A percentile compares a stretch with the other conserved stretches of the same genome.
phyloP scores from a whole-genome alignment of 2,797 vertebrate genomes.

The Gambelia wislizenii region DNA sequence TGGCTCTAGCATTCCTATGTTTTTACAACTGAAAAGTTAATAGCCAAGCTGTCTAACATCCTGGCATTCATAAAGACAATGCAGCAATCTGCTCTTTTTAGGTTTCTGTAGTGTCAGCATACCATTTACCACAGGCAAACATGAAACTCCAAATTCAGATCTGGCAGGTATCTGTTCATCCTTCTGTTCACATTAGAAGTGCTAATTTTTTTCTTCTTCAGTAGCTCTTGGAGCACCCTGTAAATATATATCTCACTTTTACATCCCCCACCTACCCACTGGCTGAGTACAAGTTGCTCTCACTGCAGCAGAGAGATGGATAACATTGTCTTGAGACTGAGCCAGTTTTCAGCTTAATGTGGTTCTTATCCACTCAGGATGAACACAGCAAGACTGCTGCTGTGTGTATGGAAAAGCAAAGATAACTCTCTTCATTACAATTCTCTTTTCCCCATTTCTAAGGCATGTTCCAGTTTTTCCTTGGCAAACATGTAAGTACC shows the following conservation, averaged over 20 bases:
- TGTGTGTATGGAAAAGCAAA: not conserved
- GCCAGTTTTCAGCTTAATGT: conserved; percentile 7
- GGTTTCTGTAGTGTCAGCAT: conserved; percentile 26
- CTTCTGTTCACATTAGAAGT: conserved; percentile 15
- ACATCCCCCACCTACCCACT: not conserved
- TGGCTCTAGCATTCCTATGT: not conserved
- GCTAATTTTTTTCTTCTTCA: not conserved
- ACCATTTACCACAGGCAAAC: conserved; percentile 14
- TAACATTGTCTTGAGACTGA: not conserved
- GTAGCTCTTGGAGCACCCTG: not conserved
- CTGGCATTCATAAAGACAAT: conserved; percentile 29
- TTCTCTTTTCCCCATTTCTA: not conserved
- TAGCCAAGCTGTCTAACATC: conserved; percentile 13
- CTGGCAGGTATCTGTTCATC: conserved; percentile 18
- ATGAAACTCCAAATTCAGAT: conserved; percentile 19
- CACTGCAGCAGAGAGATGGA: conserved; percentile 9
- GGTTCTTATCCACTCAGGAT: not conserved
- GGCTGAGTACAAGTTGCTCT: not conserved
- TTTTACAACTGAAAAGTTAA: not conserved
- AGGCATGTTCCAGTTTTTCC: not conserved
- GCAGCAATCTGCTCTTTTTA: conserved; percentile 28
- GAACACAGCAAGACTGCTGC: not conserved
- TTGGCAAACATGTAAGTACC: not conserved
- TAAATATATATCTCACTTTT: not conserved
- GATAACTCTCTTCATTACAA: not conserved